A percentile compares a stretch with the other conserved stretches of the same genome.
These are phyloP conservation scores for Macrotus californicus DNA, from an alignment of 2,113 vertebrate species.

Conservation along the genomic window DNA sequence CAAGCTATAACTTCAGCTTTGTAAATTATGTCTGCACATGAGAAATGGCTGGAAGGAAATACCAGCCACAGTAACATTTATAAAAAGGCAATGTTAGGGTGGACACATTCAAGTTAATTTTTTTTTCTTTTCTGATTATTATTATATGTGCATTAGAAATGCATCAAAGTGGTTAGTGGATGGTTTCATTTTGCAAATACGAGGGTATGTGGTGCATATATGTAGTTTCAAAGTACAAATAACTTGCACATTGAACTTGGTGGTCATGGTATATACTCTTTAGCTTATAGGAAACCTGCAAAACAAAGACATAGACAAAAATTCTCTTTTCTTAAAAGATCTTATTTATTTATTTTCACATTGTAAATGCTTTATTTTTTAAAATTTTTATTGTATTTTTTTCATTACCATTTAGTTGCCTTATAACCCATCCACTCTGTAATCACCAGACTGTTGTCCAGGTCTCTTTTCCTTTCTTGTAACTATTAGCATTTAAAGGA, in stretches of 20 bases:
- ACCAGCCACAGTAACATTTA: background rate
- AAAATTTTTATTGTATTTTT: too few relatives aligned
- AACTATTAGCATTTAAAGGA: background rate
- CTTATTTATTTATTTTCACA: too few relatives aligned
- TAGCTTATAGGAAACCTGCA: background rate
- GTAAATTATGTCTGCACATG: conserved; percentile 44
- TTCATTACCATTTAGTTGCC: too few relatives aligned
- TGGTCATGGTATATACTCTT: background rate
- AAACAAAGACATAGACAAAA: background rate
- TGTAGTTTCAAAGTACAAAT: background rate
- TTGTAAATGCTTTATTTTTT: too few relatives aligned
- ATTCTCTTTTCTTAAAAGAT: background rate
- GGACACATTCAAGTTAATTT: background rate
- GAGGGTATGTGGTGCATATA: background rate
- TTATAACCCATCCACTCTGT: too few relatives aligned
- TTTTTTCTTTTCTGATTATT: background rate
- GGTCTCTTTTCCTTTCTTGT: background rate
- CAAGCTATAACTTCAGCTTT: conserved; percentile 13
- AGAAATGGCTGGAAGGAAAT: conserved; percentile 31
- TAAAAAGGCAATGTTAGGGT: background rate
- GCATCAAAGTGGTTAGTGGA: background rate
- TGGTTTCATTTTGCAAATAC: background rate
- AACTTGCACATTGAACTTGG: background rate
- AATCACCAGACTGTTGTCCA: too few relatives aligned
- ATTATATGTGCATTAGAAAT: background rate